Evolutionary conservation across 2,797 vertebrate genomes (phyloP), one percentile per base, ranked within the genome.

Genomic region (Propithecus perrieri): DNA sequence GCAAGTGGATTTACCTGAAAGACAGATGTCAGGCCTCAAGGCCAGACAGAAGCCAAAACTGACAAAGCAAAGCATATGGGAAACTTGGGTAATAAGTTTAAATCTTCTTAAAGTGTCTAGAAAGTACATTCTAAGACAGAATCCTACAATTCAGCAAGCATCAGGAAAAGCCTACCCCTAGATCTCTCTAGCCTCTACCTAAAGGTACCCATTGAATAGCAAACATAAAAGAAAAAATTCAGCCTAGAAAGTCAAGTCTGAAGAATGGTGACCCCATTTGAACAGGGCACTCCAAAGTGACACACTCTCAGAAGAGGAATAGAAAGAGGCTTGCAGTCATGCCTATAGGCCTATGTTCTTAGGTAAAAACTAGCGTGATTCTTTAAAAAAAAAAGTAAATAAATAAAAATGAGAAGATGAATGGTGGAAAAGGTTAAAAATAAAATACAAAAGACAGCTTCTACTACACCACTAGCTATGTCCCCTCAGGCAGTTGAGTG

Each of bases 41-140:
- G 24, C 67, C 95, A 90, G 89, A 78, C 7, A 87, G 61, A 84
- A 67, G 59, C 35, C 87, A 84, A 95, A 86, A n/a, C 53, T 38
- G 63, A 80, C 71, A 81, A 69, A 78, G 72, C 18, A 65, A 46
- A 78, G n/a, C 43, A 53, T 15, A 2, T 13, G 10, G 63, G 53
- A 69, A 81, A 59, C 41, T 74, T 6, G 5, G 38, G 55, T 41
- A 89, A 30, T 57, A 89, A 50, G 3, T 71, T 81, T 87, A 63
- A 59, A 89, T 83, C 67, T 75, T 91, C n/a, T 80, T 84, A 12
- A 91, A 61, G 38, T 33, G 17, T 84, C 55, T 85, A 91, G 55
- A 91, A 87, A 80, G 80, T 63, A 5, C 24, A 75, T 46, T 65
- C 9, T 71, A 41, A 91, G 17, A 48, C 17, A 87, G 55, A 92